These are phyloP conservation scores for Pheosia gnoma DNA, from an alignment of 2,888 invertebrate genomes.

Conservation along the genomic window DNA sequence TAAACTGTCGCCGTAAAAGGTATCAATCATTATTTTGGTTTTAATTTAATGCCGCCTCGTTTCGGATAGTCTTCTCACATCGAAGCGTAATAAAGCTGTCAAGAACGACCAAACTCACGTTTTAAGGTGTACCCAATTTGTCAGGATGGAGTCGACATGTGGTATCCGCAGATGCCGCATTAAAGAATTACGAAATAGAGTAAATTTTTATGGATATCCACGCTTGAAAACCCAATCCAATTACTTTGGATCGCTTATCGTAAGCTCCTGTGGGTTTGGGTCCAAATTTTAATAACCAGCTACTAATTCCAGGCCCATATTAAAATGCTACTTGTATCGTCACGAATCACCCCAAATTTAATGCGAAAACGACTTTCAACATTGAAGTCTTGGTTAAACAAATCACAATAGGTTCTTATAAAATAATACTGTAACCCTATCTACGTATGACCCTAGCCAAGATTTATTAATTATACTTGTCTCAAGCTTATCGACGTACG, in stretches of 20 bases:
- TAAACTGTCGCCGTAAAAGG: slow-evolving; percentile 24
- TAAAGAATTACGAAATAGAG: neutral
- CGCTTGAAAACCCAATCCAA: neutral
- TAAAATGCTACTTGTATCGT: neutral
- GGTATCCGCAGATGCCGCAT: slow-evolving; percentile 47
- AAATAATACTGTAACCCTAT: no score
- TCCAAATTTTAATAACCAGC: neutral
- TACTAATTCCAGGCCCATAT: slow-evolving; percentile 13
- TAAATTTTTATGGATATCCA: neutral
- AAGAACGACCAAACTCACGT: slow-evolving; percentile 47
- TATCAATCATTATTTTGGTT: slow-evolving; percentile 38
- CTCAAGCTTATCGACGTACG: no score
- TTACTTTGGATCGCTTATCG: neutral
- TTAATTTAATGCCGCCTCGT: slow-evolving; percentile 38
- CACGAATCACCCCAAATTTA: no score
- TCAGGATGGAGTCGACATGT: slow-evolving; percentile 52
- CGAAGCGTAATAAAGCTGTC: slow-evolving; percentile 58
- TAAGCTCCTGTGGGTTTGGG: neutral
- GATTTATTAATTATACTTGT: no score
- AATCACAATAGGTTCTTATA: no score
- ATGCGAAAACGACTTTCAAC: no score
- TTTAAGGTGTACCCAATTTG: slow-evolving; percentile 51
- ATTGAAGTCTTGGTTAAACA: no score
- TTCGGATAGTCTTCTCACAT: slow-evolving; percentile 33
- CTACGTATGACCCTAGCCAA: no score